Evolutionary conservation across 2,888 invertebrate genomes (phyloP).

Genomic region (Bursaphelenchus okinawaensis): DNA sequence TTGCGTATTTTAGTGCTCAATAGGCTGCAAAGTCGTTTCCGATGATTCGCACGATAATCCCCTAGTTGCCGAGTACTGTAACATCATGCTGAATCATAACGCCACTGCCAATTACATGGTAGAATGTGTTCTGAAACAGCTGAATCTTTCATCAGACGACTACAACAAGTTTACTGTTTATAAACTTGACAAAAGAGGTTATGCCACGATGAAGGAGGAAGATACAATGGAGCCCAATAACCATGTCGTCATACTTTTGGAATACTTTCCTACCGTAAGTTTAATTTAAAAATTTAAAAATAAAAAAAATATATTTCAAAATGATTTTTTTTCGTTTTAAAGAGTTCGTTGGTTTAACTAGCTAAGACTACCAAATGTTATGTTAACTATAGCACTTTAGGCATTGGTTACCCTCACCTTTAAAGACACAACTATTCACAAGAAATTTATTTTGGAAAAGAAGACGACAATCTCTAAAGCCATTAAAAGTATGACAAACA

Average conservation of each 20-base stretch:
- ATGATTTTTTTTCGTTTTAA: neutral
- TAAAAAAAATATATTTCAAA: neutral
- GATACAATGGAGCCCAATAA: neutral
- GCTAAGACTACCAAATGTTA: neutral
- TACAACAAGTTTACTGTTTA: neutral
- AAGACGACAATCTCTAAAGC: neutral
- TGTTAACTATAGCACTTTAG: neutral
- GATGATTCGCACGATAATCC: no score
- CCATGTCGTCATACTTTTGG: neutral
- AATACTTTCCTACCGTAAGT: neutral
- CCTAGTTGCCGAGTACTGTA: neutral
- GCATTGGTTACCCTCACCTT: neutral
- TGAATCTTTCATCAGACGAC: no score
- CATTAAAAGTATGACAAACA: neutral
- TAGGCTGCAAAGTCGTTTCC: no score
- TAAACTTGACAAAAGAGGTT: neutral
- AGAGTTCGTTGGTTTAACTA: neutral
- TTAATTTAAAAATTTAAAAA: neutral
- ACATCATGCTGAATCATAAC: no score
- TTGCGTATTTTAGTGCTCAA: no score
- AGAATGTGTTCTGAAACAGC: no score
- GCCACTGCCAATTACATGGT: no score
- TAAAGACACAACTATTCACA: neutral
- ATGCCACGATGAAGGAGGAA: neutral
- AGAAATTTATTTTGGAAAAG: neutral